These are phyloP conservation scores for Heliocidaris erythrogramma DNA, from an alignment of 35 echinoderm and acorn worm species.

Conservation along the genomic window DNA sequence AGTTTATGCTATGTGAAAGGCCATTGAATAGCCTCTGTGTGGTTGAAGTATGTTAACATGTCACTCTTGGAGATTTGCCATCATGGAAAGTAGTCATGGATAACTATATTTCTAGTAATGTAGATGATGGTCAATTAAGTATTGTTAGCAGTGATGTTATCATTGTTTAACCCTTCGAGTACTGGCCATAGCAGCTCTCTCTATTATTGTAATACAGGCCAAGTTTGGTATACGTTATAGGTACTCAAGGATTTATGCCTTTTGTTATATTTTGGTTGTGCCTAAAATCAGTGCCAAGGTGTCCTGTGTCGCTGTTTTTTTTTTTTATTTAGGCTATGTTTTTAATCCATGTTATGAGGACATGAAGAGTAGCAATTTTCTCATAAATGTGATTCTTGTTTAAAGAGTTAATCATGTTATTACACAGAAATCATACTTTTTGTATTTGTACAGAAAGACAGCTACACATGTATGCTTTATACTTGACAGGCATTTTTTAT, in stretches of 20 bases:
- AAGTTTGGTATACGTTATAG: background rate
- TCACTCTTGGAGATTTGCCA: background rate
- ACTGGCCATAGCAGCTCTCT: background rate
- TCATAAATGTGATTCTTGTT: too few relatives aligned
- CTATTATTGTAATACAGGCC: background rate
- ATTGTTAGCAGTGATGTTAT: background rate
- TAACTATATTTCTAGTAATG: too few relatives aligned
- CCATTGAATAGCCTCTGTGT: too few relatives aligned
- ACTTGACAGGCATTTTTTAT: too few relatives aligned
- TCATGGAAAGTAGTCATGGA: too few relatives aligned
- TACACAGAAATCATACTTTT: too few relatives aligned
- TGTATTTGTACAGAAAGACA: too few relatives aligned
- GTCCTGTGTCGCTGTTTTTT: background rate
- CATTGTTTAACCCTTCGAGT: background rate
- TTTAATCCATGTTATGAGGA: background rate
- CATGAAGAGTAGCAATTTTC: too few relatives aligned
- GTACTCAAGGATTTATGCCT: background rate
- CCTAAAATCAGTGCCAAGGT: background rate
- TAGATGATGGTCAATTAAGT: background rate
- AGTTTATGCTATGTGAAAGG: background rate
- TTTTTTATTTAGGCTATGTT: background rate
- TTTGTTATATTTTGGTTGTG: slow-evolving; percentile 6
- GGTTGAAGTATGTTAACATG: background rate
- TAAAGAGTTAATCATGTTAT: too few relatives aligned
- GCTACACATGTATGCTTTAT: too few relatives aligned